A percentile compares a stretch with the other conserved stretches of the same genome.
Evolutionary conservation across 2,797 vertebrate species (phyloP).

Genomic region (Lagodon rhomboides): DNA sequence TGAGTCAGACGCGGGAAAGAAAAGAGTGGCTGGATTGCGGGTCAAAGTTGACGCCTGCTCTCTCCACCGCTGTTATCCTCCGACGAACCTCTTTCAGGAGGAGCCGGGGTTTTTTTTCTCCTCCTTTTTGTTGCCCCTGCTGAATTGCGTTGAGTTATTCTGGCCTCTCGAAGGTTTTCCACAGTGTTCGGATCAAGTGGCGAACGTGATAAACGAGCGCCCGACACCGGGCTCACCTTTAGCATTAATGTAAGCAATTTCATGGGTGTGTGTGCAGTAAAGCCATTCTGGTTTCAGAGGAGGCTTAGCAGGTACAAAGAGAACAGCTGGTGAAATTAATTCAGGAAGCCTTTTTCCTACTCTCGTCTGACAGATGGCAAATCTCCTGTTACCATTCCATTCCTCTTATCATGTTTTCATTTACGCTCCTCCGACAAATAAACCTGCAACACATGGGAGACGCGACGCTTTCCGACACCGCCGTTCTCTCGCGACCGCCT

Average conservation of each 20-base stretch:
- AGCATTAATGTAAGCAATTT: slow-evolving; percentile 48
- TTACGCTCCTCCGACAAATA: slow-evolving; percentile 65
- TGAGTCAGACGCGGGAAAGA: slow-evolving; percentile 63
- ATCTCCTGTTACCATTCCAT: slow-evolving; percentile 75
- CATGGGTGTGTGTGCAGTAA: slow-evolving; percentile 25
- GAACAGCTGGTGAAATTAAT: slow-evolving; percentile 81
- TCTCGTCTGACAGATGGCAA: slow-evolving; percentile 78
- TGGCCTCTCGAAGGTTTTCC: slow-evolving; percentile 11
- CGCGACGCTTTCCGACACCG: slow-evolving; percentile 32
- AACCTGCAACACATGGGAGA: slow-evolving; percentile 56
- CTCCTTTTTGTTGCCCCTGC: slow-evolving; percentile 25
- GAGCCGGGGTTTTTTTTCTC: background rate
- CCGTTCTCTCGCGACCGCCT: slow-evolving; percentile 29
- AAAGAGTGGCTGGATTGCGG: slow-evolving; percentile 62
- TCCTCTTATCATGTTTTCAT: slow-evolving; percentile 74
- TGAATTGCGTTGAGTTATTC: slow-evolving; percentile 9
- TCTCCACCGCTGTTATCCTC: slow-evolving; percentile 21
- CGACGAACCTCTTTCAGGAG: slow-evolving; percentile 25
- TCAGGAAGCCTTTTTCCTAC: slow-evolving; percentile 62
- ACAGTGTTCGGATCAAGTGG: background rate
- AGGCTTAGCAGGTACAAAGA: slow-evolving; percentile 62
- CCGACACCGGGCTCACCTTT: slow-evolving; percentile 33
- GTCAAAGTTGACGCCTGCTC: slow-evolving; percentile 70
- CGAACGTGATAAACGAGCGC: slow-evolving; percentile 8
- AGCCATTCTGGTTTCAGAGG: slow-evolving; percentile 47